phyloP scores from a whole-genome alignment of 2,888 invertebrate genomes.

The Drosophila antonietae region DNA sequence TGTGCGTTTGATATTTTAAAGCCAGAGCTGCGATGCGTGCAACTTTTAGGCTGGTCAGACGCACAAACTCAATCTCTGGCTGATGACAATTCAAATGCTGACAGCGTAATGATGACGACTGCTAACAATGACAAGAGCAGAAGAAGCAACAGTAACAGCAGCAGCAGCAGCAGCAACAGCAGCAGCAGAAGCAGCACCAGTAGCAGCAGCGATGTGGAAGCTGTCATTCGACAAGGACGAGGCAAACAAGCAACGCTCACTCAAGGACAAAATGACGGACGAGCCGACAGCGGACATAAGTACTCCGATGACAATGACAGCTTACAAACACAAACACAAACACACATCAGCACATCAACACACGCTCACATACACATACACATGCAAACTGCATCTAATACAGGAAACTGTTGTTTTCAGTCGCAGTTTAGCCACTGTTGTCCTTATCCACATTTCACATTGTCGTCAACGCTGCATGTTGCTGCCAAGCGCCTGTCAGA shows the following conservation, averaged over 20 bases:
- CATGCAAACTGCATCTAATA: conserved; percentile 60
- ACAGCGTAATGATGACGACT: conserved; percentile 70
- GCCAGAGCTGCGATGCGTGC: conserved; percentile 17
- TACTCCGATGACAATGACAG: conserved; percentile 58
- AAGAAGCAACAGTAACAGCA: conserved; percentile 19
- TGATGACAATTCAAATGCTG: conserved; percentile 62
- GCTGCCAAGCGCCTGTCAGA: conserved; percentile 69
- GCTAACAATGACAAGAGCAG: conserved; percentile 53
- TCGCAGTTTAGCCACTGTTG: conserved; percentile 58
- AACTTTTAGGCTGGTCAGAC: conserved; percentile 52
- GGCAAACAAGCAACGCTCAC: conserved; percentile 63
- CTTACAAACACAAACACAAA: conserved; percentile 55
- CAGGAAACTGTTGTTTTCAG: conserved; percentile 67
- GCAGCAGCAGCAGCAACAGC: conserved; percentile 12
- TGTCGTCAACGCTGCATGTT: conserved; percentile 47
- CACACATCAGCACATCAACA: conserved; percentile 40
- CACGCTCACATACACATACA: conserved; percentile 10
- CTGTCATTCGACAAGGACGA: conserved; percentile 67
- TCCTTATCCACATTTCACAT: conserved; percentile 22
- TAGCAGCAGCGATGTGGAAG: conserved; percentile 52
- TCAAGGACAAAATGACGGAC: conserved; percentile 44
- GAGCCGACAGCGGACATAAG: conserved; percentile 44
- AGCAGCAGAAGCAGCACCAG: conserved; percentile 12
- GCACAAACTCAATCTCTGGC: conserved; percentile 40
- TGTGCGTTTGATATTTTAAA: conserved; percentile 49